Conservation (phyloP, 1,140 invertebrate genomes). For the Trichonephila clavata region DNA sequence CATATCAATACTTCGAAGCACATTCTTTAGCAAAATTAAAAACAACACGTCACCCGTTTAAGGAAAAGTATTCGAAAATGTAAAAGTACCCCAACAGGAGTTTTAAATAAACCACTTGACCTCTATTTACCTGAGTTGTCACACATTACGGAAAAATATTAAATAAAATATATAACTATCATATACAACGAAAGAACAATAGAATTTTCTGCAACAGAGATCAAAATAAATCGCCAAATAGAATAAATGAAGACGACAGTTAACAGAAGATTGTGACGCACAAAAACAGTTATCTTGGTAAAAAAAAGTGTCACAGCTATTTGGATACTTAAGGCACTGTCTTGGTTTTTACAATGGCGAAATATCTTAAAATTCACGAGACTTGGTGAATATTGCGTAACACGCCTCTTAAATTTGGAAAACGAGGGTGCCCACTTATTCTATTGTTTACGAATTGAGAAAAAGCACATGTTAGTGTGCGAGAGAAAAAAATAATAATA, state of each 20-base stretch:
- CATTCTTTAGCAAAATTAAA: background rate
- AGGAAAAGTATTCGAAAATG: background rate
- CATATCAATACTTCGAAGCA: background rate
- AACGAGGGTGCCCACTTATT: background rate
- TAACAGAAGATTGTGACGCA: background rate
- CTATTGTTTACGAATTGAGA: background rate
- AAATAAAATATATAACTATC: background rate
- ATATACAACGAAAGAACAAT: background rate
- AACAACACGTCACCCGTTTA: background rate
- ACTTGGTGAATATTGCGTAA: background rate
- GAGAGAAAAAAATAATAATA: background rate
- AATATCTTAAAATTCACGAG: background rate
- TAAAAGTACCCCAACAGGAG: background rate
- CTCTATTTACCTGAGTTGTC: background rate
- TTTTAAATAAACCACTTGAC: background rate
- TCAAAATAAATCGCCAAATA: background rate
- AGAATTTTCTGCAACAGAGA: background rate
- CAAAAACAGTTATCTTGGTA: background rate
- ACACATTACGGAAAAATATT: background rate
- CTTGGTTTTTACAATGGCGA: background rate
- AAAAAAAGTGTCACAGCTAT: slow-evolving; percentile 1
- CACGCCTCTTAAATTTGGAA: background rate
- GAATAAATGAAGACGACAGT: background rate
- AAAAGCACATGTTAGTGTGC: background rate
- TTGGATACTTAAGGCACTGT: background rate